Conservation (phyloP, 2,797 vertebrate genomes). For the Spizella passerina region DNA sequence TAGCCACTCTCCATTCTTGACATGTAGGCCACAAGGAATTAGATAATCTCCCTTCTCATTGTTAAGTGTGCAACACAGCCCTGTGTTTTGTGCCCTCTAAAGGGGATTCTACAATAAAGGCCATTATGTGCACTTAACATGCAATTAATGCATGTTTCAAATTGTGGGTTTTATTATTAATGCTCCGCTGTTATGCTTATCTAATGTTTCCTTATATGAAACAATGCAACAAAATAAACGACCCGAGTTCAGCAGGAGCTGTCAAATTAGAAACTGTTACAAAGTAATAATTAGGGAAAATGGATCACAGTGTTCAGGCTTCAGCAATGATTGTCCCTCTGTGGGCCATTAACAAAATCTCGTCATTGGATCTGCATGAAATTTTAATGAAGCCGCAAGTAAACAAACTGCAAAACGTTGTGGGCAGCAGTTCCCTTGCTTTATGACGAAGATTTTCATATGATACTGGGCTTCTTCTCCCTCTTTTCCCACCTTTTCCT, state of each 20-base stretch:
- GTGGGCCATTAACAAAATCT: conserved; percentile 74
- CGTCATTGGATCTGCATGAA: conserved; percentile 65
- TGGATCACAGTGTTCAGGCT: conserved; percentile 67
- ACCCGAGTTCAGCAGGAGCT: conserved; percentile 65
- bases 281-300: conserved; percentile 77
- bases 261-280: conserved; percentile 75
- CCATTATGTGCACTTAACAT: conserved; percentile 6
- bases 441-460: not conserved
- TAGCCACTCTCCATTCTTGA: not conserved
- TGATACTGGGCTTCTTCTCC: not conserved
- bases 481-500: not conserved
- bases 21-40: not conserved
- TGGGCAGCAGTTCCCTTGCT: conserved; percentile 19
- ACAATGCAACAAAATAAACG: conserved; percentile 71
- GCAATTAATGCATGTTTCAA: conserved; percentile 15
- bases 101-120: not conserved
- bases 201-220: conserved; percentile 53
- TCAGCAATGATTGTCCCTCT: conserved; percentile 66
- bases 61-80: not conserved
- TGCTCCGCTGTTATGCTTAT: conserved; percentile 1
- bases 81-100: not conserved
- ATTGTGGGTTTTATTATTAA: conserved; percentile 29
- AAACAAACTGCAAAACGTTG: conserved; percentile 68
- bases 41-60: not conserved
- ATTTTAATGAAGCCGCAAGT: conserved; percentile 76